Evolutionary conservation across 2,797 vertebrate genomes (phyloP).

Genomic region (Peromyscus nudipes): DNA sequence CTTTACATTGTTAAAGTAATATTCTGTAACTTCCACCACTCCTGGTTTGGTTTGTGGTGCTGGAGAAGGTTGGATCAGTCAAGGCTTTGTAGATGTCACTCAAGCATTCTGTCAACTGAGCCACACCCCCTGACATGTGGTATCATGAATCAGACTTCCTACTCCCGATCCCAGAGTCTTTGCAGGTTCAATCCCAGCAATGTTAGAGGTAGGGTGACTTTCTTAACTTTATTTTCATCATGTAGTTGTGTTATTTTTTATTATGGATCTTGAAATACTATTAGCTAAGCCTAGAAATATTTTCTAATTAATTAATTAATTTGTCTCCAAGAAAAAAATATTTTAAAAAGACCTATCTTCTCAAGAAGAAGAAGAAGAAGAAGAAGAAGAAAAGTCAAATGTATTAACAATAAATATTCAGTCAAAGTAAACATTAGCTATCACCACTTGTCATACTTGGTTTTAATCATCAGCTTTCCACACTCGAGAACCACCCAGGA

Average conservation of each 20-base stretch:
- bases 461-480: neutral
- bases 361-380: neutral
- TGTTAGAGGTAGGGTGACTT: neutral
- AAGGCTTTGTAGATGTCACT: neutral
- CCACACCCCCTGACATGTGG: neutral
- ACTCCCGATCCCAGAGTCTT: neutral
- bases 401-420: neutral
- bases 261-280: neutral
- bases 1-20: neutral
- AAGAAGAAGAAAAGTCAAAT: constrained; percentile 29
- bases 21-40: neutral
- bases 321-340: constrained; percentile 31
- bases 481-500: neutral
- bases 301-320: neutral
- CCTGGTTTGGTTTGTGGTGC: neutral
- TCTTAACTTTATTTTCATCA: constrained; percentile 6
- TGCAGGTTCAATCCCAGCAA: neutral
- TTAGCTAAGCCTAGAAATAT: neutral
- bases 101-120: neutral
- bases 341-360: constrained; percentile 35
- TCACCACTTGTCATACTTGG: neutral
- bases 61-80: neutral
- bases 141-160: neutral
- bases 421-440: neutral
- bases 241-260: neutral